Conservation (phyloP, 2,113 vertebrate genomes). For the Scomber japonicus region DNA sequence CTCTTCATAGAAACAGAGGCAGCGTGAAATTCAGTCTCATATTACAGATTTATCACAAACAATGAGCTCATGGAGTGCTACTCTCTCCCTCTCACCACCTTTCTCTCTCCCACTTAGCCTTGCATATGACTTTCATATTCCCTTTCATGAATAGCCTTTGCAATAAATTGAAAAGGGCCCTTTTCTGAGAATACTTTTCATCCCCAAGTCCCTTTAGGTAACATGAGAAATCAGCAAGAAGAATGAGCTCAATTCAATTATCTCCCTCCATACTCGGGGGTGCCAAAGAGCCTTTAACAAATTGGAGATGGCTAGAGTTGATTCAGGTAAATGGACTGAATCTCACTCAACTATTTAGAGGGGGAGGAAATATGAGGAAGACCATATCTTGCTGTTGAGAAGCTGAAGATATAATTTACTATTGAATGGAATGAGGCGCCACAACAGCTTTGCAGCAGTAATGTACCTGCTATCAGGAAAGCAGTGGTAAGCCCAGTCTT, state of each 20-base stretch:
- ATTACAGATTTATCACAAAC: slow-evolving; percentile 45
- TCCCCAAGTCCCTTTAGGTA: slow-evolving; percentile 55
- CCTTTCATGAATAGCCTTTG: slow-evolving; percentile 66
- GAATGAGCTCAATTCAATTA: slow-evolving; percentile 77
- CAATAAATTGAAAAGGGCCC: slow-evolving; percentile 52
- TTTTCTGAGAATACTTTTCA: slow-evolving; percentile 50
- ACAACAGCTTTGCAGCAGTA: slow-evolving; percentile 34
- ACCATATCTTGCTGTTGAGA: slow-evolving; percentile 40
- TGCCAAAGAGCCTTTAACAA: slow-evolving; percentile 72
- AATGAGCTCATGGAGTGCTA: slow-evolving; percentile 39
- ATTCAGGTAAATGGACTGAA: slow-evolving; percentile 76
- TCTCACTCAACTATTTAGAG: slow-evolving; percentile 56
- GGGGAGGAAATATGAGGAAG: neutral
- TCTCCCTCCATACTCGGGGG: slow-evolving; percentile 50
- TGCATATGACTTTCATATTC: slow-evolving; percentile 54
- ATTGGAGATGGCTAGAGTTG: slow-evolving; percentile 71
- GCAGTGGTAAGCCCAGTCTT: neutral
- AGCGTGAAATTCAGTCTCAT: slow-evolving; percentile 23
- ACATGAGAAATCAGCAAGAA: slow-evolving; percentile 75
- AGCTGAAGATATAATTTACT: slow-evolving; percentile 50
- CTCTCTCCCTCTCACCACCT: neutral
- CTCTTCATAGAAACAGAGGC: neutral
- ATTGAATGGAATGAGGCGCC: slow-evolving; percentile 47
- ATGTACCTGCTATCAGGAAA: neutral
- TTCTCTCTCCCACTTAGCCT: slow-evolving; percentile 16